phyloP scores from a whole-genome alignment of 2,888 invertebrate species.

The Diloba caeruleocephala region DNA sequence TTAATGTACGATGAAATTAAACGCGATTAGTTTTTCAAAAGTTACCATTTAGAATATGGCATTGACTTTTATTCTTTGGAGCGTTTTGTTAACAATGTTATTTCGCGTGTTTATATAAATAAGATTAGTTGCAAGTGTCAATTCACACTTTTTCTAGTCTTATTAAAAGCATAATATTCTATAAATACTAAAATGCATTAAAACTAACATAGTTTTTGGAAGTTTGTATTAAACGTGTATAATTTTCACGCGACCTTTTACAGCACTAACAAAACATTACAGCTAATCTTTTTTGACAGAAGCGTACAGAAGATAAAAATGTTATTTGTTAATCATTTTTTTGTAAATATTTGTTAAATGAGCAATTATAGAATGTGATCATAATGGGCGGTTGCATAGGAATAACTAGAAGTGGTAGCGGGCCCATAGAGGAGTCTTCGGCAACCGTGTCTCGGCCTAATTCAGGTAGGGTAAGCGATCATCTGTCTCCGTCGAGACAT shows the following conservation, averaged over 20 bases:
- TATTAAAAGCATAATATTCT: fast-evolving
- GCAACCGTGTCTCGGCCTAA: constrained; percentile 94
- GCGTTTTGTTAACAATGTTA: constrained; percentile 21
- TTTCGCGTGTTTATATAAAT: neutral
- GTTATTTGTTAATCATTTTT: constrained; percentile 85
- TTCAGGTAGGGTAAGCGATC: constrained; percentile 90
- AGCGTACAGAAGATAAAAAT: constrained; percentile 79
- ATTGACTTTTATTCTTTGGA: neutral
- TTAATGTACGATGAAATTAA: too few species aligned
- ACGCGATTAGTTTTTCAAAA: too few species aligned
- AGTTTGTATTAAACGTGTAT: constrained; percentile 23
- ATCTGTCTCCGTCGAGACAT: constrained; percentile 77
- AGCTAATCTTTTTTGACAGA: constrained; percentile 84
- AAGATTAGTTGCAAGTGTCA: neutral
- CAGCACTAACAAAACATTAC: constrained; percentile 73
- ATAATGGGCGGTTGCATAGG: constrained; percentile 97
- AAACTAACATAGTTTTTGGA: neutral
- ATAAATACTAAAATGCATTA: neutral
- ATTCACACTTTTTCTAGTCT: neutral
- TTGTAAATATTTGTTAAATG: constrained; percentile 83
- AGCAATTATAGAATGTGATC: constrained; percentile 86
- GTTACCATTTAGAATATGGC: too few species aligned
- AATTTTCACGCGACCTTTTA: constrained; percentile 49
- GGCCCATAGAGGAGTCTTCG: constrained; percentile 93
- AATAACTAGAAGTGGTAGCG: constrained; percentile 94